Conservation (phyloP, 2,888 invertebrate species). For the Cryptophagus acutangulus region DNA sequence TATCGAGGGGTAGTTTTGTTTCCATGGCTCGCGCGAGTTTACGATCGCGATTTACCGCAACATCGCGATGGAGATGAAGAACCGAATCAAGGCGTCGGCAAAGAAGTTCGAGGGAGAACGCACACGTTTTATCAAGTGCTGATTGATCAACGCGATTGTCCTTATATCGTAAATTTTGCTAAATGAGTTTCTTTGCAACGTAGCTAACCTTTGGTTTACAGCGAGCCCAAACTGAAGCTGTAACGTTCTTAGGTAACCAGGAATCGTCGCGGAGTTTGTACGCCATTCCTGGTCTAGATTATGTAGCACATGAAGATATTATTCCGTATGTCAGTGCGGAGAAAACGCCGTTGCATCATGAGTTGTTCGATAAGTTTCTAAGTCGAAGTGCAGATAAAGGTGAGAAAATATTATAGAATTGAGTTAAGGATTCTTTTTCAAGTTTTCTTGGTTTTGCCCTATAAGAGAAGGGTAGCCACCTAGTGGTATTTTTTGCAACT, state of each 20-base stretch:
- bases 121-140: constrained; percentile 97
- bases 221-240: constrained; percentile 98
- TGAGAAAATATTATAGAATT: constrained; percentile 40
- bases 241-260: constrained; percentile 94
- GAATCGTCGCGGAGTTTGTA: constrained; percentile 92
- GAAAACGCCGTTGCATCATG: constrained; percentile 86
- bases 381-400: constrained; percentile 73
- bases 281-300: constrained; percentile 95
- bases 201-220: constrained; percentile 43
- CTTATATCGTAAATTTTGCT: constrained; percentile 76
- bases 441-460: too few relatives aligned
- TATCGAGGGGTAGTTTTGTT: constrained; percentile 96
- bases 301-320: constrained; percentile 96
- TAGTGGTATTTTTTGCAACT: too few relatives aligned
- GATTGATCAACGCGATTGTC: constrained; percentile 95
- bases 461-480: too few relatives aligned
- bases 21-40: constrained; percentile 94
- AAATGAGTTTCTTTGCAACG: constrained; percentile 7
- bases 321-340: constrained; percentile 90
- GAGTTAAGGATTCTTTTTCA: too few relatives aligned
- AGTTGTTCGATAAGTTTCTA: constrained; percentile 94
- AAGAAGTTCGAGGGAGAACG: constrained; percentile 84
- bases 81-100: constrained; percentile 55
- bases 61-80: constrained; percentile 41
- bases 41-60: constrained; percentile 79